Percentiles rank a stretch among this genome's conserved stretches.
These are phyloP conservation scores for Ochropacha duplaris DNA, from an alignment of 2,888 invertebrate species.

Conservation along the genomic window DNA sequence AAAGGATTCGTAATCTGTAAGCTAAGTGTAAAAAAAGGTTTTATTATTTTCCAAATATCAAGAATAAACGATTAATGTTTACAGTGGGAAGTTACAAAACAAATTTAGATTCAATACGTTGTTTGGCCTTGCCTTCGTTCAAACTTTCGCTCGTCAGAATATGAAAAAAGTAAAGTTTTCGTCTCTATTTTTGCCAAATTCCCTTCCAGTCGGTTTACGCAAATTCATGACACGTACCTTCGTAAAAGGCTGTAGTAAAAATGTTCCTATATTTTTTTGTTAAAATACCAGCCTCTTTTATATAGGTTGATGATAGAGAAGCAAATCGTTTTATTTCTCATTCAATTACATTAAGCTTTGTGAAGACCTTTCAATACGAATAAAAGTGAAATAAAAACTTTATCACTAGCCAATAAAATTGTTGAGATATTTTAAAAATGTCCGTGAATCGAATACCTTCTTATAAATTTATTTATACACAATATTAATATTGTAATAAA, in stretches of 20 bases:
- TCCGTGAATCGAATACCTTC: too few relatives aligned
- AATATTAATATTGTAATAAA: too few relatives aligned
- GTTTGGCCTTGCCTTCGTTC: slow-evolving; percentile 3
- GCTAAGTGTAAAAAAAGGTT: too few relatives aligned
- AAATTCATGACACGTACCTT: slow-evolving; percentile 31
- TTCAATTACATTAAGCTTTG: background rate
- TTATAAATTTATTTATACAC: too few relatives aligned
- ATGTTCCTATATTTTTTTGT: background rate
- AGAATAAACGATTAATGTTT: background rate
- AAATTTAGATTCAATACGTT: slow-evolving; percentile 11
- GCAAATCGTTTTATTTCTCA: slow-evolving; percentile 1
- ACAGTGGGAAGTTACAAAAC: background rate
- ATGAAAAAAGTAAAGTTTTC: slow-evolving; percentile 10
- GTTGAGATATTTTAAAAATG: too few relatives aligned
- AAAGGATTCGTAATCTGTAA: too few relatives aligned
- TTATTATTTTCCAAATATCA: background rate
- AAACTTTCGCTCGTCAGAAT: slow-evolving; percentile 13
- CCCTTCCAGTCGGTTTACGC: slow-evolving; percentile 14
- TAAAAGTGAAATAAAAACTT: background rate
- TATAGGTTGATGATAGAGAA: background rate
- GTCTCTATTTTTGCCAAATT: slow-evolving; percentile 18
- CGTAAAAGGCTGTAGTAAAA: slow-evolving; percentile 20
- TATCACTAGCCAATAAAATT: background rate
- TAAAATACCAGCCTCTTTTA: slow-evolving; percentile 1
- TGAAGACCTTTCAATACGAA: background rate